phyloP scores from a whole-genome alignment of 53 echinoderm and acorn worm species.

The Crossaster papposus region DNA sequence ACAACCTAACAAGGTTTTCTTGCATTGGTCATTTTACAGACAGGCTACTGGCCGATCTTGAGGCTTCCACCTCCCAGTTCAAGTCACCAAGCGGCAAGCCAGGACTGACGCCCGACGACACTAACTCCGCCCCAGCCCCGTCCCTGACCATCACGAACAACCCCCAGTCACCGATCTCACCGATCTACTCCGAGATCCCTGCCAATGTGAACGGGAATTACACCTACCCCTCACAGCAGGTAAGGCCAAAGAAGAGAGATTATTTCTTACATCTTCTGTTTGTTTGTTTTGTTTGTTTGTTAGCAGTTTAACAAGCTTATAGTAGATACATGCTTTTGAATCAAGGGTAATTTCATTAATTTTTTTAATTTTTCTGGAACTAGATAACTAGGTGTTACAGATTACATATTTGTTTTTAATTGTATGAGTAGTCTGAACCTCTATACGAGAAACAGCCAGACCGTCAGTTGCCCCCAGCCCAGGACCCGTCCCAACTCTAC shows the following conservation, averaged over 20 bases:
- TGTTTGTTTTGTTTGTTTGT: neutral
- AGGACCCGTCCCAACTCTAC: slow-evolving; percentile 53
- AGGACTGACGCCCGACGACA: slow-evolving; percentile 40
- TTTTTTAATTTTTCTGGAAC: too few relatives aligned
- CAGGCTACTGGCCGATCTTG: slow-evolving; percentile 86
- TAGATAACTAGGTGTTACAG: too few relatives aligned
- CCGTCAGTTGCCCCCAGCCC: slow-evolving; percentile 32
- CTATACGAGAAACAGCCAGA: slow-evolving; percentile 55
- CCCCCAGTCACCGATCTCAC: slow-evolving; percentile 75
- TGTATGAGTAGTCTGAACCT: slow-evolving; percentile 29
- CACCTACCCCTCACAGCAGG: slow-evolving; percentile 40
- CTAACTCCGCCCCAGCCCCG: slow-evolving; percentile 11
- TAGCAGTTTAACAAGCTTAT: too few relatives aligned
- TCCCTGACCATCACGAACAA: slow-evolving; percentile 20
- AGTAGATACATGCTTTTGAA: too few relatives aligned
- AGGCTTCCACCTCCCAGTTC: slow-evolving; percentile 85
- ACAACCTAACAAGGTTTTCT: neutral
- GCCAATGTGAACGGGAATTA: slow-evolving; percentile 73
- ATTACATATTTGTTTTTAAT: too few relatives aligned
- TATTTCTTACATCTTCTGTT: neutral
- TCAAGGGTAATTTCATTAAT: too few relatives aligned
- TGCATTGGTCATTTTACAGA: slow-evolving; percentile 68
- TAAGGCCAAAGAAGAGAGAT: neutral
- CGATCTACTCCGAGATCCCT: slow-evolving; percentile 84
- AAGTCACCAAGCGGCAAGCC: slow-evolving; percentile 60